Evolutionary conservation across 92 coral and sea anemone species (phyloP).

Genomic region (Desmophyllum pertusum): DNA sequence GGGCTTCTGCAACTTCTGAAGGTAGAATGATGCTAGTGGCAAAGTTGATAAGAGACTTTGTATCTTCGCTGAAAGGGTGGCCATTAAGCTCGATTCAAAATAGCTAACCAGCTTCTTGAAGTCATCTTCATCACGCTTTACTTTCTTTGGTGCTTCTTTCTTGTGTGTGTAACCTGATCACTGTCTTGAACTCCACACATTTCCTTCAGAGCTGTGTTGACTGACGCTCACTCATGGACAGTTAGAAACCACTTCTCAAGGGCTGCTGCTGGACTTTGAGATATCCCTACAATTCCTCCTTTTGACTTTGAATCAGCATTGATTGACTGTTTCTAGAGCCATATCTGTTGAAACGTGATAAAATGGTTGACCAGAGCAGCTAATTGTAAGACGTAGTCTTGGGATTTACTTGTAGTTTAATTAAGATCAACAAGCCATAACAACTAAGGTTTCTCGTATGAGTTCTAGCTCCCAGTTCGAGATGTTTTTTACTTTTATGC

Average conservation of each 20-base stretch:
- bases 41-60: conserved; percentile 4
- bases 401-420: no score
- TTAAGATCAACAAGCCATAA: no score
- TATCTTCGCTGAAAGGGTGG: conserved; percentile 18
- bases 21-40: conserved; percentile 33
- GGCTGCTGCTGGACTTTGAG: conserved; percentile 10
- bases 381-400: no score
- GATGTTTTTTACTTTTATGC: no score
- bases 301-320: conserved; percentile 17
- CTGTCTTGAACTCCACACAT: not conserved
- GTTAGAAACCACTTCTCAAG: no score
- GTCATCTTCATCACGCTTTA: conserved; percentile 11
- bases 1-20: conserved; percentile 14
- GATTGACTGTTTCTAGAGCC: conserved; percentile 23
- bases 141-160: conserved; percentile 18
- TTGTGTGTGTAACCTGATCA: conserved; percentile 19
- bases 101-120: conserved; percentile 16
- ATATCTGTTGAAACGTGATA: no score
- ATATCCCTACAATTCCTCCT: conserved; percentile 28
- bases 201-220: conserved; percentile 1
- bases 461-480: no score
- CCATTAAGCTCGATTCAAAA: conserved; percentile 31
- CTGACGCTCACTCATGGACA: no score
- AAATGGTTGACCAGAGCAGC: conserved; percentile 5
- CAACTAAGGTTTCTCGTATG: no score